phyloP scores from a whole-genome alignment of 2,113 vertebrate genomes.

The Dipodomys ordii region DNA sequence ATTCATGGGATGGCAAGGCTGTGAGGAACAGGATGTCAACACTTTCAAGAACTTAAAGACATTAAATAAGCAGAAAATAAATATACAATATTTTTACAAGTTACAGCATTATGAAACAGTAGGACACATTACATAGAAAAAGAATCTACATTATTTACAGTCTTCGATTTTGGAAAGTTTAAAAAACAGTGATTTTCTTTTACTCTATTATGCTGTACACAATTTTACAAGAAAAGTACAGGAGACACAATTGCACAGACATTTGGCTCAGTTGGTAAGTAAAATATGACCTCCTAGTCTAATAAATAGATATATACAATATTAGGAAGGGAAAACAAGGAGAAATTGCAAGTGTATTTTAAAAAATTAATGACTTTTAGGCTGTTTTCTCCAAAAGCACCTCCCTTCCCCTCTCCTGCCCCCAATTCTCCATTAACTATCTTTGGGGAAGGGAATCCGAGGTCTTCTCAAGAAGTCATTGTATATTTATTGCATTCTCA shows the following conservation, averaged over 20 bases:
- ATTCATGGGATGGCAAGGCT: not conserved
- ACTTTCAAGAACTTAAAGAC: conserved; percentile 82
- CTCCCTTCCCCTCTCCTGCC: not conserved
- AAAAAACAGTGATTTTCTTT: conserved; percentile 73
- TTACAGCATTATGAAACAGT: conserved; percentile 90
- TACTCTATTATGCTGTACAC: conserved; percentile 85
- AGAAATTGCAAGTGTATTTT: conserved; percentile 42
- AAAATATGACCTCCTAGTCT: conserved; percentile 83
- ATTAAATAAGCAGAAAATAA: conserved; percentile 93
- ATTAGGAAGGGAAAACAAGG: conserved; percentile 65
- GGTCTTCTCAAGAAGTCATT: conserved; percentile 3
- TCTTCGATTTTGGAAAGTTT: conserved; percentile 78
- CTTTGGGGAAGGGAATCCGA: conserved; percentile 62
- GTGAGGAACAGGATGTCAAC: conserved; percentile 64
- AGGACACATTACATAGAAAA: conserved; percentile 87
- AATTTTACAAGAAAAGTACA: conserved; percentile 85
- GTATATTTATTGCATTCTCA: conserved; percentile 67
- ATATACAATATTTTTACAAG: conserved; percentile 89
- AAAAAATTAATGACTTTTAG: conserved; percentile 46
- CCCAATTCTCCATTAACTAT: conserved; percentile 71
- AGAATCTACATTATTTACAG: conserved; percentile 87
- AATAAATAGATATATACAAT: conserved; percentile 91
- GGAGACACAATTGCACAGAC: conserved; percentile 87
- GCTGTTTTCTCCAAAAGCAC: conserved; percentile 71
- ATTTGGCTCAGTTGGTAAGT: conserved; percentile 89